phyloP scores from a whole-genome alignment of 2,888 invertebrate species.

The Odontocerum albicorne region DNA sequence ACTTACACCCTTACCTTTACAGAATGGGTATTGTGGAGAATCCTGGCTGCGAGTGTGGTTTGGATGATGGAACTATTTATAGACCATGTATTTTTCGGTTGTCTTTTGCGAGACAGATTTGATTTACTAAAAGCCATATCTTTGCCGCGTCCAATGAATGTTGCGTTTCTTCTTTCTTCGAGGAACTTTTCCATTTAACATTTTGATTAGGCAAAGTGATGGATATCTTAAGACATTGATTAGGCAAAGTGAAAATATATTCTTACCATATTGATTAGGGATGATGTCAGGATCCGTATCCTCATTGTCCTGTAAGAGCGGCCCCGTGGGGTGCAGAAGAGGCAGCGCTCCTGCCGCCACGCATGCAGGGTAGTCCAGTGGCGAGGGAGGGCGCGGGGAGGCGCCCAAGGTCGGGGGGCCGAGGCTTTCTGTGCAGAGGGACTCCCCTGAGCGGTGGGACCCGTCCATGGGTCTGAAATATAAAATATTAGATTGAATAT shows the following conservation, averaged over 20 bases:
- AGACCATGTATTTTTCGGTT: no score
- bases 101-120: no score
- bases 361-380: constrained; percentile 47
- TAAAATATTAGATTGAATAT: background rate
- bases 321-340: constrained; percentile 54
- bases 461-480: constrained; percentile 30
- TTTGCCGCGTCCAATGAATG: no score
- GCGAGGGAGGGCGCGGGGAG: constrained; percentile 47
- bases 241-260: constrained; percentile 33
- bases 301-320: constrained; percentile 59
- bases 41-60: no score
- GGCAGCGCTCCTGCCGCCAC: constrained; percentile 51
- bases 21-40: no score
- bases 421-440: constrained; percentile 30
- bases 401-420: constrained; percentile 47
- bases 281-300: constrained; percentile 87
- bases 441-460: constrained; percentile 33
- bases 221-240: background rate
- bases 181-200: no score
- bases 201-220: background rate
- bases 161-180: no score
- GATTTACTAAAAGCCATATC: no score
- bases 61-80: no score
- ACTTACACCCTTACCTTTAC: no score
- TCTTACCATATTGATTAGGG: constrained; percentile 83